phyloP scores from a whole-genome alignment of 2,113 vertebrate species.

The Hippocampus zosterae region DNA sequence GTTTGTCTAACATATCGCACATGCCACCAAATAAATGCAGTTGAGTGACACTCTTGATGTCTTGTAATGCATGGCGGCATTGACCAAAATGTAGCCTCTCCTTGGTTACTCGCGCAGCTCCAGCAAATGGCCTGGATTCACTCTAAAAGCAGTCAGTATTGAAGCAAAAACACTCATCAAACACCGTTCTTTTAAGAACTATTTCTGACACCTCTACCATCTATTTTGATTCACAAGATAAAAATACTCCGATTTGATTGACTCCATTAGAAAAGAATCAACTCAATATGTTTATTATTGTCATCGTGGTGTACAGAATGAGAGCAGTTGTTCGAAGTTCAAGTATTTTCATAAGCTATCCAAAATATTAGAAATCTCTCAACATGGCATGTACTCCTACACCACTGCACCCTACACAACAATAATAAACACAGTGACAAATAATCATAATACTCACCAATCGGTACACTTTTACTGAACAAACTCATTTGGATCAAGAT shows the following conservation, averaged over 20 bases:
- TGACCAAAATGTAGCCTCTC: constrained; percentile 6
- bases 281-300: background rate
- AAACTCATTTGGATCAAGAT: background rate
- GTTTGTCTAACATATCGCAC: constrained; percentile 12
- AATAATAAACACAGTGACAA: background rate
- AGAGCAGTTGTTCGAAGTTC: background rate
- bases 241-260: constrained; percentile 1
- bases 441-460: background rate
- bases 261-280: background rate
- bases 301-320: background rate
- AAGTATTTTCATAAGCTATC: background rate
- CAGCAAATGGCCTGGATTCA: background rate
- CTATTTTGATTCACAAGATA: background rate
- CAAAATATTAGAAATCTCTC: too few species aligned
- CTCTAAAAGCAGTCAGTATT: background rate
- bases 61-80: background rate
- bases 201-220: constrained; percentile 11
- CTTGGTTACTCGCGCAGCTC: background rate
- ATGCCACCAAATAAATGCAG: constrained; percentile 8
- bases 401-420: too few species aligned
- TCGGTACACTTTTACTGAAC: background rate
- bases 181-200: background rate
- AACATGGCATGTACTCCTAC: too few species aligned
- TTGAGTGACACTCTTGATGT: background rate
- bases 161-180: background rate